Conservation (phyloP, 2,113 vertebrate species). For the Progne subis region DNA sequence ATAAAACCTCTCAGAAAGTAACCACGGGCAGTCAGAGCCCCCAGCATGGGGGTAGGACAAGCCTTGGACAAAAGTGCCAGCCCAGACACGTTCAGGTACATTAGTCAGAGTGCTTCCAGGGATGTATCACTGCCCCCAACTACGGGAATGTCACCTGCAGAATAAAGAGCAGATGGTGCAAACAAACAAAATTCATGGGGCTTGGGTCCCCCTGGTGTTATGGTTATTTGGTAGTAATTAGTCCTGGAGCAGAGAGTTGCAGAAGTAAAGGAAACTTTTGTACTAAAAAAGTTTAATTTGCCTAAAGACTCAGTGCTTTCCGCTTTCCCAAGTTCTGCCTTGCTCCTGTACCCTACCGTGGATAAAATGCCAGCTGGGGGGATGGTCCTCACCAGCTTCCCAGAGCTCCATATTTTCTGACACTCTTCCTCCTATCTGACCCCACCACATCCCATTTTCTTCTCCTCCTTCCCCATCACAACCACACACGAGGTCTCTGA, state of each 20-base stretch:
- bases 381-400: not conserved
- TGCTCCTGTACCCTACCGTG: not conserved
- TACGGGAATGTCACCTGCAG: not conserved
- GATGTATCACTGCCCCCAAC: not conserved
- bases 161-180: slow-evolving; percentile 43
- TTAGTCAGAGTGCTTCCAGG: not conserved
- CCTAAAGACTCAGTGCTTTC: not conserved
- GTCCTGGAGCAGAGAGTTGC: not conserved
- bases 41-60: not conserved
- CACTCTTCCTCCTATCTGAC: not conserved
- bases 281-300: not conserved
- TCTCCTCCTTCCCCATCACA: not conserved
- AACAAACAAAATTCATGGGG: not conserved
- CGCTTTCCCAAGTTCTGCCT: not conserved
- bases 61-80: not conserved
- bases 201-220: not conserved
- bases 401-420: not conserved
- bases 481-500: not conserved
- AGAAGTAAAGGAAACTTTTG: not conserved
- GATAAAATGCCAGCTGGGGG: not conserved
- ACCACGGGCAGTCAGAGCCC: not conserved
- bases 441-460: not conserved
- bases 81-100: not conserved
- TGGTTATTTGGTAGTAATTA: slow-evolving; percentile 8
- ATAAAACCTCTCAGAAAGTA: not conserved